Evolutionary conservation across 2,113 vertebrate species (phyloP).

Genomic region (Apodemus sylvaticus): DNA sequence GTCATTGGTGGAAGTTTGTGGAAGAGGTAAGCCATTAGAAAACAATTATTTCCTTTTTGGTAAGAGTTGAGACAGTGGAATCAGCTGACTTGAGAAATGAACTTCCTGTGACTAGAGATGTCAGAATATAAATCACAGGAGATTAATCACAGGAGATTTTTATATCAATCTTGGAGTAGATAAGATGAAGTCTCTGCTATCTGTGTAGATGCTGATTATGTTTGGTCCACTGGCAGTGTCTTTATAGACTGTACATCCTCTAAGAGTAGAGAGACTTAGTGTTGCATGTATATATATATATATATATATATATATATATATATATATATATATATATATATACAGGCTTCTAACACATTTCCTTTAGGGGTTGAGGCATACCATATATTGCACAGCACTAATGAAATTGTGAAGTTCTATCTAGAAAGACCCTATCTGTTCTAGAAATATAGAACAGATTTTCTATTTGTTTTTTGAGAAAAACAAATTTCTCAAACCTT

Average conservation of each 20-base stretch:
- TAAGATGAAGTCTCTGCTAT: neutral
- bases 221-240: neutral
- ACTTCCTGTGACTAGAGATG: neutral
- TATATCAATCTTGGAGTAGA: neutral
- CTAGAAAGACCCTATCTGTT: neutral
- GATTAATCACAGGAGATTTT: neutral
- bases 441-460: no score
- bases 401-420: neutral
- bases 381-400: neutral
- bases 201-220: neutral
- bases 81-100: neutral
- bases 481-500: neutral
- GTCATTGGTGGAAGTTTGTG: neutral
- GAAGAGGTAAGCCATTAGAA: neutral
- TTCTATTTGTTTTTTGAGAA: no score
- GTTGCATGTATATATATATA: neutral
- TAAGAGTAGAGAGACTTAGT: neutral
- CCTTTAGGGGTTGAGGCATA: neutral
- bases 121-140: neutral
- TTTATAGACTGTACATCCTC: neutral
- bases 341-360: neutral
- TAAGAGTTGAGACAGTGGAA: constrained; percentile 7
- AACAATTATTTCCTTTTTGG: neutral
- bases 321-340: no score
- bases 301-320: no score